Percentiles rank a stretch among this genome's conserved stretches.
Conservation (phyloP, 1,140 invertebrate species). For the Drosophila fuyamai region DNA sequence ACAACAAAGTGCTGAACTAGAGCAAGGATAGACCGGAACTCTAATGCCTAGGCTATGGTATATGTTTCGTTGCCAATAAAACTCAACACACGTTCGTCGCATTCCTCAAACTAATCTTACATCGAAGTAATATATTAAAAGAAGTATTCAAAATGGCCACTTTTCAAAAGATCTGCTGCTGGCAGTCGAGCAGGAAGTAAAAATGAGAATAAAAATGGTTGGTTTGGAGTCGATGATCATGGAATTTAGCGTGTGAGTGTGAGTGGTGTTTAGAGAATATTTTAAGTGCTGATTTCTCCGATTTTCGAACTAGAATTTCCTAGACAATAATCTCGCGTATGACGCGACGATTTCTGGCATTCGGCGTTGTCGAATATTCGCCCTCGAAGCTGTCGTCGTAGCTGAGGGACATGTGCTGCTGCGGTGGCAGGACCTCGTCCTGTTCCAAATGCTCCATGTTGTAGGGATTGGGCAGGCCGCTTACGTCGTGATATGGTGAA, state of each 20-base stretch:
- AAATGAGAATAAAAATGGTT: conserved; percentile 2
- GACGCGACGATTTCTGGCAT: conserved; percentile 94
- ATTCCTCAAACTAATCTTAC: conserved; percentile 63
- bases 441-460: conserved; percentile 90
- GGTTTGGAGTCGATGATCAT: conserved; percentile 6
- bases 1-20: conserved; percentile 77
- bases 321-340: conserved; percentile 98
- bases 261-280: conserved; percentile 14
- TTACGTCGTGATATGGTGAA: conserved; percentile 96
- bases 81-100: conserved; percentile 73
- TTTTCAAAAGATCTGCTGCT: conserved; percentile 54
- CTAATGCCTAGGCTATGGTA: conserved; percentile 60
- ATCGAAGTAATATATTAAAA: conserved; percentile 61
- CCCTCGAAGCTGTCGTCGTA: conserved; percentile 97
- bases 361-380: conserved; percentile 96
- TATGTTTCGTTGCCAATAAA: conserved; percentile 76
- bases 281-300: conserved; percentile 28
- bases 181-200: conserved; percentile 20
- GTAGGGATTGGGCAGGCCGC: conserved; percentile 94
- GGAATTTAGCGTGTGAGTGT: conserved; percentile 32
- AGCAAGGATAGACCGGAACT: conserved; percentile 60
- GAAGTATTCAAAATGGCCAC: conserved; percentile 64
- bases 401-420: conserved; percentile 92
- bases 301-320: conserved; percentile 24
- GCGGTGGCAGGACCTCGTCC: conserved; percentile 89